A percentile compares a stretch with the other conserved stretches of the same genome.
Evolutionary conservation across 2,113 vertebrate species (phyloP).

Genomic region (Macrotis lagotis): DNA sequence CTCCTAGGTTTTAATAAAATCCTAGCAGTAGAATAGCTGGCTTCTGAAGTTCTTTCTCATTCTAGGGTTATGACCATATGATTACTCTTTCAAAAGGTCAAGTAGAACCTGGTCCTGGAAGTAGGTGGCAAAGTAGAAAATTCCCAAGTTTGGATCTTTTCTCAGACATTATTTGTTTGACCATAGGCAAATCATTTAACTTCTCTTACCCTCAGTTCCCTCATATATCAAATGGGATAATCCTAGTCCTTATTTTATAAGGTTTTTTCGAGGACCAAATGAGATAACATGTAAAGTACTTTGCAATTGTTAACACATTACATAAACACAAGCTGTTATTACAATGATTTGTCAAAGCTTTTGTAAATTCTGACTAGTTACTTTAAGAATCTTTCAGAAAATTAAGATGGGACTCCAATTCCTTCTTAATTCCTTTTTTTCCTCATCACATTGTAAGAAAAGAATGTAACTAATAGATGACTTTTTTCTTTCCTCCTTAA

Average conservation of each 20-base stretch:
- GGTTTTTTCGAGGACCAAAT: background rate
- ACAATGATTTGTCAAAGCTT: background rate
- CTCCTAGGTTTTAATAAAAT: background rate
- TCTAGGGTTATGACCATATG: background rate
- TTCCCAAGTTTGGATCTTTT: background rate
- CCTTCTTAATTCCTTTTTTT: background rate
- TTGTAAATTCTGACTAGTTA: background rate
- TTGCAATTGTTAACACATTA: background rate
- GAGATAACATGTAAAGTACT: background rate
- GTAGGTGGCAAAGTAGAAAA: background rate
- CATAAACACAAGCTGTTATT: background rate
- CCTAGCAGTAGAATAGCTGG: background rate
- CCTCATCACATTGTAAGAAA: background rate
- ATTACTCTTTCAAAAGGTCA: background rate
- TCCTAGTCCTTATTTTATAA: background rate
- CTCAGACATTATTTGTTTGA: background rate
- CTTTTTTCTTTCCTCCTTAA: background rate
- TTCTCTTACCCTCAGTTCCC: background rate
- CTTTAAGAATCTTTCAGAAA: background rate
- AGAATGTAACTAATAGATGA: background rate
- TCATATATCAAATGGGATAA: background rate
- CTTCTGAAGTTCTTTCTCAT: background rate
- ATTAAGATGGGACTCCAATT: background rate
- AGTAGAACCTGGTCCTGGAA: background rate
- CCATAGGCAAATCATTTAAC: background rate